Evolutionary conservation across 1,140 invertebrate genomes (phyloP).

Genomic region (Heliconius eleuchia): DNA sequence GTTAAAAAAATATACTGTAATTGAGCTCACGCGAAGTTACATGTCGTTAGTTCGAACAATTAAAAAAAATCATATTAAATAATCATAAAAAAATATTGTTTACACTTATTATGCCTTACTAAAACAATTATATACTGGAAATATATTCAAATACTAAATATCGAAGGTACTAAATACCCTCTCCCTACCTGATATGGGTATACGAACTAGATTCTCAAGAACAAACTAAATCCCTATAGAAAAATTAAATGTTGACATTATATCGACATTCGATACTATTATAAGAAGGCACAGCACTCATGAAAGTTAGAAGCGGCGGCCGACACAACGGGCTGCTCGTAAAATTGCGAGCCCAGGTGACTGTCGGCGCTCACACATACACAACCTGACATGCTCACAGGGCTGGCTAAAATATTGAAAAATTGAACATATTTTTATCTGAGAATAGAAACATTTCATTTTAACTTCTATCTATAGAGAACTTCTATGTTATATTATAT

Average conservation of each 20-base stretch:
- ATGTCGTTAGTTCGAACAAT: too few species aligned
- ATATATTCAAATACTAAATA: background rate
- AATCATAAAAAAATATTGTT: too few species aligned
- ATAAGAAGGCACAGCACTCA: conserved; percentile 43
- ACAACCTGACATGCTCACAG: conserved; percentile 48
- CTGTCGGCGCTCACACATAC: conserved; percentile 61
- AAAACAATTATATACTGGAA: too few species aligned
- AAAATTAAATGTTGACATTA: background rate
- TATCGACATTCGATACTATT: conserved; percentile 51
- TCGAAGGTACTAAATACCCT: too few species aligned
- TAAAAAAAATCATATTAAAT: too few species aligned
- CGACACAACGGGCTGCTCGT: conserved; percentile 65
- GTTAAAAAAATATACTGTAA: too few species aligned
- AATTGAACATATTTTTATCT: background rate
- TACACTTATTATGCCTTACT: too few species aligned
- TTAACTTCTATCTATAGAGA: too few species aligned
- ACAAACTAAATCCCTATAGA: background rate
- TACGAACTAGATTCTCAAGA: background rate
- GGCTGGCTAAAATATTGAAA: conserved; percentile 29
- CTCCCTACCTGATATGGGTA: too few species aligned
- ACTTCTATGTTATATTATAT: too few species aligned
- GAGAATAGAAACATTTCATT: too few species aligned
- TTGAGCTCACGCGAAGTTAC: too few species aligned
- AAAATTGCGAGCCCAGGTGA: conserved; percentile 78
- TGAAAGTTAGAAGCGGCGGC: conserved; percentile 62